These are phyloP conservation scores for Syndactyla subalaris DNA, from an alignment of 2,797 vertebrate species.

Conservation along the genomic window DNA sequence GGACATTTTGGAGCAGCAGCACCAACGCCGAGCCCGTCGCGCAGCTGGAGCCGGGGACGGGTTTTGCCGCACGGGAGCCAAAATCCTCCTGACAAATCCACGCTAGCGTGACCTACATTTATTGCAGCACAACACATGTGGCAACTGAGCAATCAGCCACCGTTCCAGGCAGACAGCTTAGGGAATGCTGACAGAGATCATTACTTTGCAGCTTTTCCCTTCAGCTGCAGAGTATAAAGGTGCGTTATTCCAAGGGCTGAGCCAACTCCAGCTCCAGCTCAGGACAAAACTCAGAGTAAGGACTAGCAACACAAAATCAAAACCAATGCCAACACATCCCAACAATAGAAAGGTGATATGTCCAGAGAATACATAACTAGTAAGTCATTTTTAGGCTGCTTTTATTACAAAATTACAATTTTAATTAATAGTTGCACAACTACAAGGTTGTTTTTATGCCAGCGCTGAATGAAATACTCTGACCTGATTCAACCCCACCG, in stretches of 20 bases:
- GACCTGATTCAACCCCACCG: neutral
- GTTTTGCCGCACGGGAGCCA: neutral
- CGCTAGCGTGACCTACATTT: neutral
- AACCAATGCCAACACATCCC: neutral
- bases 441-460: constrained; percentile 30
- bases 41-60: accelerated
- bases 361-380: constrained; percentile 40
- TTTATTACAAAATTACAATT: constrained; percentile 63
- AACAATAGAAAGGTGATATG: neutral
- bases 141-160: neutral
- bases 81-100: neutral
- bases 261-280: accelerated
- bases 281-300: neutral
- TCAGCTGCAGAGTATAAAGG: accelerated
- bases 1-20: neutral
- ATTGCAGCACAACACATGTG: neutral
- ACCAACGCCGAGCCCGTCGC: neutral
- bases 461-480: neutral
- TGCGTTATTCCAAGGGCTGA: neutral
- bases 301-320: neutral
- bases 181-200: neutral
- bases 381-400: neutral
- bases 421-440: constrained; percentile 14
- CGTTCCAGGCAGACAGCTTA: neutral
- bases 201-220: neutral